Base-by-base conservation (phyloP, 2,888 invertebrate species). In the Elegia similella region DNA sequence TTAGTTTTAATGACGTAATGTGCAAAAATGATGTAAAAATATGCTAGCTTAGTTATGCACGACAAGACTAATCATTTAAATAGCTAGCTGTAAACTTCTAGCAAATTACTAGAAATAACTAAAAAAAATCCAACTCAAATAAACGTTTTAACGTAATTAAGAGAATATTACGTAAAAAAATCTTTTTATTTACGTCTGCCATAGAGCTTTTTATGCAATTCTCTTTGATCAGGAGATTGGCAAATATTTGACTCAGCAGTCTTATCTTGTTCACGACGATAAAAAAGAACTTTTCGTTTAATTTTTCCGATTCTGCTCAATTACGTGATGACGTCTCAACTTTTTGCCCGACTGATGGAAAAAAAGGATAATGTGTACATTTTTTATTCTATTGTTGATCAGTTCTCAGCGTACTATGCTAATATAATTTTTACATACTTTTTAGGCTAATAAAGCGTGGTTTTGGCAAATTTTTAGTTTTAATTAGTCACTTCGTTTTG, bases 161-260 rank as follows among this genome's bases (percentile, higher is more conserved):
- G 16, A 16, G 50, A 50, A 50, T 50, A 50, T 50, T 16, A 34
- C 8, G 34, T 12, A 34, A 34, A 50, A 34, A 16, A 34, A 38
- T 50, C 50, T 16, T 50, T 50, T 50, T 50, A 50, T 50, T 50
- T 50, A 50, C 50, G 12, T 50, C 34, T 50, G 16, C 50, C 12
- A 50, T 50, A 50, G 34, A 50, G 34, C 34, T 17, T 50, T 34
- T 50, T 38, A 34, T 50, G 50, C 38, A 16, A 50, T 50, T 38
- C 50, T 34, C 50, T 50, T 50, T 50, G 50, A 50, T 50, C 50
- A 34, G 16, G 50, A 50, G 50, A 50, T 50, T 50, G 50, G 50
- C 38, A 50, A 50, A 50, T 50, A 38, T 50, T 50, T 50, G 17
- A 38, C 13, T 34, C 17, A 50, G 50, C 34, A 50, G 50, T 12